phyloP scores from a whole-genome alignment of 2,797 vertebrate genomes.

The Champsocephalus esox region DNA sequence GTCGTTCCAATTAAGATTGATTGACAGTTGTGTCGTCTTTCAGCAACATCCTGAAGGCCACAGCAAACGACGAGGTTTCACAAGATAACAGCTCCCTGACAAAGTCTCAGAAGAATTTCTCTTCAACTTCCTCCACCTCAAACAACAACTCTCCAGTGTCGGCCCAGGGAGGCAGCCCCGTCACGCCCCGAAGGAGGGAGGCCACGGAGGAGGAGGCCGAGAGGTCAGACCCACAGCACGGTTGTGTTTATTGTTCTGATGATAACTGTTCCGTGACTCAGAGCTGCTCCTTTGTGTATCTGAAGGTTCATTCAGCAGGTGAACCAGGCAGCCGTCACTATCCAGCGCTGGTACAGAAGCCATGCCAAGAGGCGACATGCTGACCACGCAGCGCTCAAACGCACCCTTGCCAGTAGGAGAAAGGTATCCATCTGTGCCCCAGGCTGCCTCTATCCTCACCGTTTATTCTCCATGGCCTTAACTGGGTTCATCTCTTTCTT shows the following conservation, averaged over 20 bases:
- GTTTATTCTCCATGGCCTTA: neutral
- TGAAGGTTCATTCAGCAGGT: slow-evolving; percentile 94
- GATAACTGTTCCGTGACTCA: neutral
- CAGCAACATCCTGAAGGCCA: slow-evolving; percentile 93
- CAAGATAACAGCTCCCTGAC: slow-evolving; percentile 82
- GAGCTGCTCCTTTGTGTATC: neutral
- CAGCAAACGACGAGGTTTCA: slow-evolving; percentile 80
- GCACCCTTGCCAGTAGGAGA: slow-evolving; percentile 81
- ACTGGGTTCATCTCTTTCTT: neutral
- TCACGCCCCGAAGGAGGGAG: slow-evolving; percentile 79
- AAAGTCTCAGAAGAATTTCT: slow-evolving; percentile 93
- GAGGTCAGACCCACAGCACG: slow-evolving; percentile 79
- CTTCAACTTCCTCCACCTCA: slow-evolving; percentile 79
- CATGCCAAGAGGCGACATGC: slow-evolving; percentile 74
- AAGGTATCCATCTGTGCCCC: slow-evolving; percentile 80
- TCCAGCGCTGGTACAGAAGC: slow-evolving; percentile 94
- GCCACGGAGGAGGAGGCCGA: slow-evolving; percentile 96
- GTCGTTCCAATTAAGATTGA: too few relatives aligned
- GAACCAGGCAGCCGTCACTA: slow-evolving; percentile 90
- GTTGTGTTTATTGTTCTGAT: neutral
- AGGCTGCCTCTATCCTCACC: neutral
- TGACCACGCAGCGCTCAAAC: slow-evolving; percentile 71
- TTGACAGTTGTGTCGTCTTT: neutral
- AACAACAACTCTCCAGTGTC: slow-evolving; percentile 73
- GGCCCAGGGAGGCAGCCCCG: slow-evolving; percentile 53